Conservation (phyloP, 2,113 vertebrate species). For the Aegithalos caudatus region DNA sequence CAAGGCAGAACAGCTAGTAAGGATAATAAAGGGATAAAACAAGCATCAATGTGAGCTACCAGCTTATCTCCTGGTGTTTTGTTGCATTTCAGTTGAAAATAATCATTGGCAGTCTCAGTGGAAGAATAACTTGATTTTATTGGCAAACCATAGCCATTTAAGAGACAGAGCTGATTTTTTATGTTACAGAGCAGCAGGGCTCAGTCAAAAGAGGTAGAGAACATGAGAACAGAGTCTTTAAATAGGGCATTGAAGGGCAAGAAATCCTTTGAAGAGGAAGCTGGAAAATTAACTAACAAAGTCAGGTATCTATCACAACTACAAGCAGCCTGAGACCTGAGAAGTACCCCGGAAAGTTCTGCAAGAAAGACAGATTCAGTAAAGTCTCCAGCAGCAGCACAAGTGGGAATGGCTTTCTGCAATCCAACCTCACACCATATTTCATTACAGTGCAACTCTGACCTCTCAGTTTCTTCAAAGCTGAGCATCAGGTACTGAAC, state of each 20-base stretch:
- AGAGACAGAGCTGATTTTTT: not conserved
- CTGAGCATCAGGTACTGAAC: not conserved
- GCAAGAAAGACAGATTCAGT: not conserved
- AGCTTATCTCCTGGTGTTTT: not conserved
- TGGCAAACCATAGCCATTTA: not conserved
- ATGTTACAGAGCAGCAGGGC: not conserved
- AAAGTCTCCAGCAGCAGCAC: not conserved
- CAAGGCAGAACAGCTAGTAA: not conserved
- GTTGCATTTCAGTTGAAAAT: not conserved
- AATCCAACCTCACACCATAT: accelerated
- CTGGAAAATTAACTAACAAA: not conserved
- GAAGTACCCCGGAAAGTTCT: not conserved
- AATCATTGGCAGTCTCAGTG: not conserved
- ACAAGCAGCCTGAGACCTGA: not conserved
- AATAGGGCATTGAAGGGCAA: not conserved
- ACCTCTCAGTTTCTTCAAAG: not conserved
- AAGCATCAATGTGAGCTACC: not conserved
- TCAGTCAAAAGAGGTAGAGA: not conserved
- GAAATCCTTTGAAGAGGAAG: not conserved
- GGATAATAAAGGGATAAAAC: not conserved
- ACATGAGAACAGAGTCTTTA: not conserved
- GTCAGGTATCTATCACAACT: not conserved
- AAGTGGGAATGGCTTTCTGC: not conserved
- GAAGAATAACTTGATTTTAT: not conserved
- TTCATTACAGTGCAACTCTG: not conserved